These are phyloP conservation scores for Sylvicola cinctus DNA, from an alignment of 2,888 invertebrate species.

Conservation along the genomic window DNA sequence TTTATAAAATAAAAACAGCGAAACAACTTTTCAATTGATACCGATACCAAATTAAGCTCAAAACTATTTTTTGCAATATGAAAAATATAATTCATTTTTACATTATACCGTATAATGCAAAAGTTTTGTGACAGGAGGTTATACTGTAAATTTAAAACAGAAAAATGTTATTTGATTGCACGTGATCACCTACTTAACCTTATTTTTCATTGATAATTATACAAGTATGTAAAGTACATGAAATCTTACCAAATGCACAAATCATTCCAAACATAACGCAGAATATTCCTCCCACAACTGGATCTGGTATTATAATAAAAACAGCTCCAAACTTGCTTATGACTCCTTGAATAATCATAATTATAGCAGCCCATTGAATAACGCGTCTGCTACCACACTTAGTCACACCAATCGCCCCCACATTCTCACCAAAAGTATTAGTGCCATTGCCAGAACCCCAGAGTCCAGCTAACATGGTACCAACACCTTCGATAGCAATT, in stretches of 20 bases:
- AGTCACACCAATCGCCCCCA: conserved; percentile 74
- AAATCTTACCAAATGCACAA: conserved; percentile 45
- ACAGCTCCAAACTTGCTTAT: conserved; percentile 59
- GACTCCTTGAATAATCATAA: conserved; percentile 55
- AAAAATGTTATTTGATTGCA: no score
- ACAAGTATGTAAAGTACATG: no score
- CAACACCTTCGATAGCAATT: conserved; percentile 63
- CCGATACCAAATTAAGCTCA: no score
- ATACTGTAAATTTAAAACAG: no score
- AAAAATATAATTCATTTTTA: no score
- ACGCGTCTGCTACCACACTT: conserved; percentile 66
- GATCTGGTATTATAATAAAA: conserved; percentile 63
- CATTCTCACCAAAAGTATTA: conserved; percentile 78
- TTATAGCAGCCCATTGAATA: conserved; percentile 49
- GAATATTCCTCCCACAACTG: conserved; percentile 60
- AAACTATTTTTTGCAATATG: no score
- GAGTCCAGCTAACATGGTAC: conserved; percentile 64
- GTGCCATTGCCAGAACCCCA: conserved; percentile 75
- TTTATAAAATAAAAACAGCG: no score
- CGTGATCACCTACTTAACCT: no score
- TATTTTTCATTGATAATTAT: no score
- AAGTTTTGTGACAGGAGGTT: no score
- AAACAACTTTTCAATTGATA: no score
- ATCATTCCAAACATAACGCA: conserved; percentile 72
- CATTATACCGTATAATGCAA: no score